Evolutionary conservation across 64 coral and sea anemone species (phyloP).

Genomic region (Stichodactyla mertensii): DNA sequence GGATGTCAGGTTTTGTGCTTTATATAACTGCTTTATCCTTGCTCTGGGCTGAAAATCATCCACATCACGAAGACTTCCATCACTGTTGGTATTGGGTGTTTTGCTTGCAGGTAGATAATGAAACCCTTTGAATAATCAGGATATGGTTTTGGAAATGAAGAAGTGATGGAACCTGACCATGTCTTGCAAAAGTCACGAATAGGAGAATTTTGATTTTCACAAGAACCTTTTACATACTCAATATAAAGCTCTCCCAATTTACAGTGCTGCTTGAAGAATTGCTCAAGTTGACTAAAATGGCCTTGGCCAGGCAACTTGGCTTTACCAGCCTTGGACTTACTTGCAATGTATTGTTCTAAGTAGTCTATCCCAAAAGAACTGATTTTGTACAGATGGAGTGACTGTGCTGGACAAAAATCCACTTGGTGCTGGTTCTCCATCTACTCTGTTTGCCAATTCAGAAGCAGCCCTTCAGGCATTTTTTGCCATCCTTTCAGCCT

Average conservation of each 20-base stretch:
- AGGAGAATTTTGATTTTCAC: background rate
- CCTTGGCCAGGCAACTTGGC: constrained; percentile 4
- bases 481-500: background rate
- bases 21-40: constrained; percentile 15
- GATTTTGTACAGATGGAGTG: background rate
- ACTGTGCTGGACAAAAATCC: background rate
- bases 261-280: constrained; percentile 7
- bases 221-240: constrained; percentile 26
- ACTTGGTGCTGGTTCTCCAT: constrained; percentile 3
- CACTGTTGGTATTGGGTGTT: background rate
- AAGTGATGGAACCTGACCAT: constrained; percentile 15
- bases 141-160: constrained; percentile 24
- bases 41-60: constrained; percentile 33
- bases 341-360: background rate
- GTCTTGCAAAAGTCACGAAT: constrained; percentile 27
- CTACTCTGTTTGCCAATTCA: constrained; percentile 10
- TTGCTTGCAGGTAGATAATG: background rate
- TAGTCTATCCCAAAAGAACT: background rate
- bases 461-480: background rate
- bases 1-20: constrained; percentile 16
- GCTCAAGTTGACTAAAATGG: constrained; percentile 13
- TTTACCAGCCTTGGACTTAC: background rate
- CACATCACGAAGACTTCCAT: constrained; percentile 9
- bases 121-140: constrained; percentile 30
- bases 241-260: constrained; percentile 39